These are phyloP conservation scores for Murina feae DNA, from an alignment of 2,113 vertebrate genomes.

Conservation along the genomic window DNA sequence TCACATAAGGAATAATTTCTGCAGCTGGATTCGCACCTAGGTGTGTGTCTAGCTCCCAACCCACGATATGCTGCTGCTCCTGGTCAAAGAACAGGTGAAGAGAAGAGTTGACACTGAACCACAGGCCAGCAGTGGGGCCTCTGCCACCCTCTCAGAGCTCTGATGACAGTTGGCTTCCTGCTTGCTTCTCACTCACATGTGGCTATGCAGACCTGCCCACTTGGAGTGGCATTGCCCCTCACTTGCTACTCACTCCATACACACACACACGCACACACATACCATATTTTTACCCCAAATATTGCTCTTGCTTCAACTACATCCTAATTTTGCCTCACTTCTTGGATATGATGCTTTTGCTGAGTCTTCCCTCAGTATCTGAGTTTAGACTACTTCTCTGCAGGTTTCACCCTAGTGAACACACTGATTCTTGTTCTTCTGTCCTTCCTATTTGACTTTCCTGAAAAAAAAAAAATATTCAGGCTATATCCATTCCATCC, in stretches of 20 bases:
- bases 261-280: neutral
- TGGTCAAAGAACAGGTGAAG: neutral
- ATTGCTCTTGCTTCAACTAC: neutral
- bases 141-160: neutral
- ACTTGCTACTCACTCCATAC: too few species aligned
- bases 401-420: neutral
- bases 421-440: neutral
- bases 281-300: neutral
- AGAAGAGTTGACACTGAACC: neutral
- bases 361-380: neutral
- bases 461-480: neutral
- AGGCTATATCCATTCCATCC: neutral
- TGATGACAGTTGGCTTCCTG: neutral
- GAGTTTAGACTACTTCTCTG: neutral
- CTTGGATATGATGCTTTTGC: neutral
- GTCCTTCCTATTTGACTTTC: neutral
- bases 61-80: neutral
- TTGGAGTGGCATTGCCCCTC: neutral
- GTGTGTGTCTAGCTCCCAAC: neutral
- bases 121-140: neutral
- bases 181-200: neutral
- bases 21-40: neutral
- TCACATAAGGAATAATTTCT: neutral
- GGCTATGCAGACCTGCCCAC: neutral
- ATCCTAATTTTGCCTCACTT: neutral